Evolutionary conservation across 1,140 invertebrate genomes (phyloP), one percentile per base, ranked within the genome.

Genomic region (Micrasema longulum): DNA sequence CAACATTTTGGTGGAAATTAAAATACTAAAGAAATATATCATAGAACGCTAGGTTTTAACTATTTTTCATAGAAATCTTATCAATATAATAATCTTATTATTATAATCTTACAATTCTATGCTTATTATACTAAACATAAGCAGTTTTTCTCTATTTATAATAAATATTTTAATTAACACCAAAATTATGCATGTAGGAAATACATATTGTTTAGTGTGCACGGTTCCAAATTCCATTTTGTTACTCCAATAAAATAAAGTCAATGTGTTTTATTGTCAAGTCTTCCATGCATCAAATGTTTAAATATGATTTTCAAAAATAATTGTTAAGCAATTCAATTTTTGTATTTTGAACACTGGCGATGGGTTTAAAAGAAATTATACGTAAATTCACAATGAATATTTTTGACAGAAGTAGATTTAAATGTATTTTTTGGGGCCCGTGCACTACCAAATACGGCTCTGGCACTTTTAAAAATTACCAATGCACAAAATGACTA

Each of bases 31-130:
- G 31, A 60, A 60, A 60, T 60, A 53, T 53, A 60, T 60, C 55
- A 60, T 60, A 60, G 55, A 60, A 60, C 55, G 55, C 36, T 60
- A 60, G 55, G 55, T 60, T 60, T 60, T 60, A 60, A 60, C 55
- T 60, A 60, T 60, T 60, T 60, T 60, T 22, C 55, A 38, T 60
- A 60, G 55, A 60, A 60, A 60, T 60, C 55, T 60, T 60, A 60
- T 41, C 55, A 60, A 60, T 60, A 60, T 60, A 60, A 38, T 60
- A 60, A 38, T 20, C 26, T 31, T 31, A 31, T 31, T 31, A 31
- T 31, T 31, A 31, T 31, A 60, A 41, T 60, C 55, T 22, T 60
- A 60, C 55, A 60, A 38, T 60, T 60, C 55, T 60, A 60, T 60
- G 55, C 55, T 60, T 60, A 60, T 60, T 22, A 60, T 41, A 41